phyloP scores from a whole-genome alignment of 2,797 vertebrate species.

The Protonibea diacanthus region DNA sequence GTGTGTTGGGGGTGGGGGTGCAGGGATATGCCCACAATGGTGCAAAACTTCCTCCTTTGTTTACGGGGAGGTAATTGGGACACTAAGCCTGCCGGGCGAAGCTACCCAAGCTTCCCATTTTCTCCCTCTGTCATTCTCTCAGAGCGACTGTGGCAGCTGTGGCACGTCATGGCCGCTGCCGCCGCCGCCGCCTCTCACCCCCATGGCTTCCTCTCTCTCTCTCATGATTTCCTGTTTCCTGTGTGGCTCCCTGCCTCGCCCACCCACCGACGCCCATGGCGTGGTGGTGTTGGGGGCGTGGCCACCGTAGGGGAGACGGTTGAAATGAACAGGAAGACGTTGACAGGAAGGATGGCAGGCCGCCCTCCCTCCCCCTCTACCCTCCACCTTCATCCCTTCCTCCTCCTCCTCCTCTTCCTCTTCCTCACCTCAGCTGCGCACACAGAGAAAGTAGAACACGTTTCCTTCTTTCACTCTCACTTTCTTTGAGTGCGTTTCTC shows the following conservation, averaged over 20 bases:
- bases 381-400: constrained; percentile 16
- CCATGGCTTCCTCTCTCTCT: constrained; percentile 50
- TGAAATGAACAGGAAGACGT: constrained; percentile 64
- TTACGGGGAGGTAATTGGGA: constrained; percentile 80
- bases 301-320: constrained; percentile 68
- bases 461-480: constrained; percentile 14
- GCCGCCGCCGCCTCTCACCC: constrained; percentile 37
- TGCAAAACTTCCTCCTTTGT: constrained; percentile 80
- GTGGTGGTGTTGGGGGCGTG: constrained; percentile 56
- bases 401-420: constrained; percentile 34
- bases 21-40: constrained; percentile 60
- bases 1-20: constrained; percentile 21
- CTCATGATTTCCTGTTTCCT: constrained; percentile 76
- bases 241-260: constrained; percentile 55
- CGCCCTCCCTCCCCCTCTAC: constrained; percentile 31
- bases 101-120: constrained; percentile 56
- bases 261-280: constrained; percentile 58
- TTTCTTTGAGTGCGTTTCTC: neutral
- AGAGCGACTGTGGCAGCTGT: constrained; percentile 64
- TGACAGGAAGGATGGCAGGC: constrained; percentile 71
- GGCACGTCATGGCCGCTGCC: constrained; percentile 55
- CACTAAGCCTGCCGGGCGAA: constrained; percentile 59
- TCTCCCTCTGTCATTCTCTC: constrained; percentile 62
- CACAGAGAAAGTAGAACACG: constrained; percentile 4
- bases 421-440: constrained; percentile 58